phyloP scores from a whole-genome alignment of 2,113 vertebrate genomes.

The Apodemus sylvaticus region DNA sequence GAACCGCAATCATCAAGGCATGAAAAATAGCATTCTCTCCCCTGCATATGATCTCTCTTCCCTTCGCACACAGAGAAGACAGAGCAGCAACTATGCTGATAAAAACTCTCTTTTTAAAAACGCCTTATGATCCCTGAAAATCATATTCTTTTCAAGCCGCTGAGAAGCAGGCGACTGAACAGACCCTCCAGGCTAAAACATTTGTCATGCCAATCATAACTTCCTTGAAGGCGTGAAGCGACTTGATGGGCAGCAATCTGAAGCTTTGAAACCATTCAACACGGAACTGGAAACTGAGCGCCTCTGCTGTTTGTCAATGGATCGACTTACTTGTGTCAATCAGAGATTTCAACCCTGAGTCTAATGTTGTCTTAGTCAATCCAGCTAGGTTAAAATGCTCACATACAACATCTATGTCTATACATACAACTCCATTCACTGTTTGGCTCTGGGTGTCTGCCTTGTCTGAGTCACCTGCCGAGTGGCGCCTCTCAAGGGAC shows the following conservation, averaged over 20 bases:
- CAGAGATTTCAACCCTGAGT: neutral
- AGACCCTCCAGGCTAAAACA: constrained; percentile 40
- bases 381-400: neutral
- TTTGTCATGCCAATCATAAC: constrained; percentile 39
- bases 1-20: neutral
- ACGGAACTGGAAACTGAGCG: constrained; percentile 19
- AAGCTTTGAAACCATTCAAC: constrained; percentile 51
- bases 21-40: neutral
- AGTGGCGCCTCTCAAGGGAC: too few relatives aligned
- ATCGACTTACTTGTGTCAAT: neutral
- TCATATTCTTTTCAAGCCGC: constrained; percentile 22
- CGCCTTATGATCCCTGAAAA: neutral
- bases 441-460: too few relatives aligned
- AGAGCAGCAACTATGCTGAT: neutral
- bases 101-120: neutral
- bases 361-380: neutral
- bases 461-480: too few relatives aligned
- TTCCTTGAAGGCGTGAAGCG: constrained; percentile 23
- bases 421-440: too few relatives aligned
- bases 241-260: neutral
- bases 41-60: neutral
- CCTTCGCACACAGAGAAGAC: neutral
- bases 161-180: neutral
- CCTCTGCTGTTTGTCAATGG: neutral
- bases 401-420: neutral